A percentile compares a stretch with the other conserved stretches of the same genome.
Evolutionary conservation across 53 echinoderm and acorn worm species (phyloP).

Genomic region (Glandiceps talaboti): DNA sequence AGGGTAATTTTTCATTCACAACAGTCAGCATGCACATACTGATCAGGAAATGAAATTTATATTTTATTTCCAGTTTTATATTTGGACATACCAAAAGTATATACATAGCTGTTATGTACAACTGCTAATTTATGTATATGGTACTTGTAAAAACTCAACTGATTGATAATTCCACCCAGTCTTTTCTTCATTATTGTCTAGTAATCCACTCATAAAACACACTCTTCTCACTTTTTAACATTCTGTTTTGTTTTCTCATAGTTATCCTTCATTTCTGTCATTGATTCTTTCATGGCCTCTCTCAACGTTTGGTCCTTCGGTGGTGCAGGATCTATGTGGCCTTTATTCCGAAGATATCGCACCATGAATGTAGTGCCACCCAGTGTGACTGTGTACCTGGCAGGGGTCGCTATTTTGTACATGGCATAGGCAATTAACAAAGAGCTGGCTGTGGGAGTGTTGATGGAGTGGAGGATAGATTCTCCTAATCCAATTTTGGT

Average conservation of each 20-base stretch:
- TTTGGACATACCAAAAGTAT: no score
- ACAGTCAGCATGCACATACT: no score
- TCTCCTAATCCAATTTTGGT: constrained; percentile 66
- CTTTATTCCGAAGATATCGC: constrained; percentile 49
- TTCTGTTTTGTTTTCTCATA: constrained; percentile 13
- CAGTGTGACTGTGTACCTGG: constrained; percentile 82
- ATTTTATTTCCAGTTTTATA: no score
- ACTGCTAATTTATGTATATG: no score
- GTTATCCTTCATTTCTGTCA: constrained; percentile 62
- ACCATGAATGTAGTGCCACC: constrained; percentile 76
- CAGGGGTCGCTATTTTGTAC: constrained; percentile 89
- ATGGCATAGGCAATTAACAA: constrained; percentile 90
- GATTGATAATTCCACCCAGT: no score
- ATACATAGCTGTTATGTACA: no score
- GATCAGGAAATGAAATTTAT: no score
- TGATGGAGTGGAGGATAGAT: constrained; percentile 43
- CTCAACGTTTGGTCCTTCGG: constrained; percentile 81
- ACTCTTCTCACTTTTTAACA: no score
- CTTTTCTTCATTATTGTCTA: no score
- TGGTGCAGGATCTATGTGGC: constrained; percentile 58
- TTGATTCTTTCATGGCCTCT: constrained; percentile 67
- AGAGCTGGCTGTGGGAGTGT: constrained; percentile 70
- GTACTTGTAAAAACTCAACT: no score
- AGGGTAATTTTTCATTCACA: no score
- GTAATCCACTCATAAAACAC: no score